These are phyloP conservation scores for Leptinotarsa peninsularis DNA, from an alignment of 2,888 invertebrate species.

Conservation along the genomic window DNA sequence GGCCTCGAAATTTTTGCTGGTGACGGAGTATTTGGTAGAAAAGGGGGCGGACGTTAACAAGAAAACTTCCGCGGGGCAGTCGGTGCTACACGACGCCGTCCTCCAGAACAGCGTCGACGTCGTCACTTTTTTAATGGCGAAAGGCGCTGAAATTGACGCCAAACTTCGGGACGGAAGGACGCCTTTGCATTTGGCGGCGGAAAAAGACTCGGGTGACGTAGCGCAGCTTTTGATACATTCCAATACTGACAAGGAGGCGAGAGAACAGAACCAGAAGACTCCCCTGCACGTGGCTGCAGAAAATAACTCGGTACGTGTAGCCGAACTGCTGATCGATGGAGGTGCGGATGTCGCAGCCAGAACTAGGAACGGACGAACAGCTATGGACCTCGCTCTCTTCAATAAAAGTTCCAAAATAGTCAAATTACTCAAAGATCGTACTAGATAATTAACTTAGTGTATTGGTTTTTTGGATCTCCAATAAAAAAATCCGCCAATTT, in stretches of 20 bases:
- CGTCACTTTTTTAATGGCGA: slow-evolving; percentile 1
- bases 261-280: background rate
- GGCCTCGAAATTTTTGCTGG: background rate
- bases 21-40: background rate
- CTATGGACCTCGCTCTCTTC: background rate
- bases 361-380: slow-evolving; percentile 3
- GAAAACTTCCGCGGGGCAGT: background rate
- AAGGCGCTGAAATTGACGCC: background rate
- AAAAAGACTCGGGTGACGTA: slow-evolving; percentile 3
- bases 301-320: background rate
- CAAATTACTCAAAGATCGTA: background rate
- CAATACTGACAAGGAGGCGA: background rate
- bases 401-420: background rate
- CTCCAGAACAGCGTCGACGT: background rate
- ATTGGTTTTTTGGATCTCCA: too few relatives aligned
- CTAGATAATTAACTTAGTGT: background rate
- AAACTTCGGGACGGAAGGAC: slow-evolving; percentile 1
- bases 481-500: too few relatives aligned
- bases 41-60: slow-evolving; percentile 5
- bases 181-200: slow-evolving; percentile 18
- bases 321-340: background rate
- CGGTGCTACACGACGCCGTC: slow-evolving; percentile 11
- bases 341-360: background rate
- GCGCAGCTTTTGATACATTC: slow-evolving; percentile 9
- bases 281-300: slow-evolving; percentile 5